Conservation (phyloP, 2,888 invertebrate species). For the Deroplatys truncata region DNA sequence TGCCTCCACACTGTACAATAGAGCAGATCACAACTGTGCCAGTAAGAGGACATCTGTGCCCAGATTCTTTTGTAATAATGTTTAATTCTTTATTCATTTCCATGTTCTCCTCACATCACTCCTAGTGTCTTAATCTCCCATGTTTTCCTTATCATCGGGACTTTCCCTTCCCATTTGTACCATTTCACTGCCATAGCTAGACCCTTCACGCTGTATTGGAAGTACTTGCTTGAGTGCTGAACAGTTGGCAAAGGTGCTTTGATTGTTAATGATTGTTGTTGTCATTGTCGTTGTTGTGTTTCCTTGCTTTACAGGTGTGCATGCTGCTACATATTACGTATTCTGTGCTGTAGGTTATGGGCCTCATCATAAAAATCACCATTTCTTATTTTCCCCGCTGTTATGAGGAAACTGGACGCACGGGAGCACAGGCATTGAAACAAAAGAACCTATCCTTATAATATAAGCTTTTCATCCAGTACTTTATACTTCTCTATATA, state of each 20-base stretch:
- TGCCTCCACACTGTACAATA: slow-evolving; percentile 11
- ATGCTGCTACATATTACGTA: slow-evolving; percentile 33
- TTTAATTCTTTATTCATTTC: slow-evolving; percentile 15
- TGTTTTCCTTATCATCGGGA: not conserved
- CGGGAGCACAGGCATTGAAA: slow-evolving; percentile 20
- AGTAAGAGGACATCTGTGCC: slow-evolving; percentile 20
- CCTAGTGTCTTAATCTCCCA: not conserved
- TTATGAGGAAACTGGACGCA: slow-evolving; percentile 26
- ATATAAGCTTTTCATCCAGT: not conserved
- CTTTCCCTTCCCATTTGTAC: not conserved
- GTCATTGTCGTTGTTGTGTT: slow-evolving; percentile 32
- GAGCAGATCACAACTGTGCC: slow-evolving; percentile 21
- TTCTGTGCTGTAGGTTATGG: slow-evolving; percentile 33
- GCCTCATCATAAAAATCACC: slow-evolving; percentile 30
- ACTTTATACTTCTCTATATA: not conserved
- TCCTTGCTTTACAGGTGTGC: slow-evolving; percentile 35
- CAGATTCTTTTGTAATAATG: slow-evolving; percentile 15
- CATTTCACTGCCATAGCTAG: slow-evolving; percentile 27
- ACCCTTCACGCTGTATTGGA: slow-evolving; percentile 29
- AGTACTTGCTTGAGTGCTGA: slow-evolving; percentile 32
- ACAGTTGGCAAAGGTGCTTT: slow-evolving; percentile 33
- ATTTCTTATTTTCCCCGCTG: slow-evolving; percentile 30
- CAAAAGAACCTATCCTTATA: not conserved
- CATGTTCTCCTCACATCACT: not conserved
- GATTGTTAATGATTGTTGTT: slow-evolving; percentile 34